Conservation (phyloP, 2,888 invertebrate species). For the Stenolophus ochropezus region DNA sequence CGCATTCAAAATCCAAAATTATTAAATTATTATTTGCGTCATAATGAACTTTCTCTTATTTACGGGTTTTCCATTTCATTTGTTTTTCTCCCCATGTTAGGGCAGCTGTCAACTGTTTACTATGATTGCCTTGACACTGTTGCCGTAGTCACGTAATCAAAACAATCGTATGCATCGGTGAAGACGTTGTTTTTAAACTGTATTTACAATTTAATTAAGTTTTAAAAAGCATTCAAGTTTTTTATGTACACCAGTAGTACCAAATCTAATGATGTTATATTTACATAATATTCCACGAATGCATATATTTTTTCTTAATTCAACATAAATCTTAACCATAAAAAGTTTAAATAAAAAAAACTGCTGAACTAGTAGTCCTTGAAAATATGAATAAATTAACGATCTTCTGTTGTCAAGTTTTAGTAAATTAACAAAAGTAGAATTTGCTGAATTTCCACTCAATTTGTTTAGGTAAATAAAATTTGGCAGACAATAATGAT, state of each 20-base stretch:
- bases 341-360: constrained; percentile 2
- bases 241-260: too few relatives aligned
- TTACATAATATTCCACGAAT: too few relatives aligned
- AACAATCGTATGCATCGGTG: neutral
- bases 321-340: neutral
- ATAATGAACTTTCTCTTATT: neutral
- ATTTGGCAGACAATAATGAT: neutral
- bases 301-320: too few relatives aligned
- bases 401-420: neutral
- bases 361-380: neutral
- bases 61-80: neutral
- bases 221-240: too few relatives aligned
- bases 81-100: neutral
- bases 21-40: neutral
- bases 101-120: neutral
- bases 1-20: neutral
- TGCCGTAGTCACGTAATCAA: neutral
- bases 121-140: neutral
- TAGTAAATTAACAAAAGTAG: neutral
- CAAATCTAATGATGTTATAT: too few relatives aligned
- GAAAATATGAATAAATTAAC: neutral
- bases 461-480: neutral
- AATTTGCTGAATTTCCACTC: neutral
- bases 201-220: too few relatives aligned
- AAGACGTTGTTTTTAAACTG: neutral